phyloP scores from a whole-genome alignment of 2,888 invertebrate genomes.

The Ferdinandea cuprea region DNA sequence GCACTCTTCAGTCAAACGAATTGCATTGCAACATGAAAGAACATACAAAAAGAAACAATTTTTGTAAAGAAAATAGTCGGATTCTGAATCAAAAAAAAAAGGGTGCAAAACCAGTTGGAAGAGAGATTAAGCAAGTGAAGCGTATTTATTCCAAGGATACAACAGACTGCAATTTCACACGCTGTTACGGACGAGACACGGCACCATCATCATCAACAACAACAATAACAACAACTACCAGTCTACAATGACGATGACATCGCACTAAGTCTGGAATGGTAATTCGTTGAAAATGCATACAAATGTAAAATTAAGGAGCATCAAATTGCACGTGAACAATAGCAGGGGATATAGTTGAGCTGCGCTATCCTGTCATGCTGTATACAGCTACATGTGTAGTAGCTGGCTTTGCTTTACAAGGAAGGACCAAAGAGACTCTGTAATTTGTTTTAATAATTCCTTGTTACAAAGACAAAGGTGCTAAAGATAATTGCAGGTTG shows the following conservation, averaged over 20 bases:
- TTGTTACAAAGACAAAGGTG: slow-evolving; percentile 31
- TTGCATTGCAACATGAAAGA: no score
- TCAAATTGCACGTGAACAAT: slow-evolving; percentile 58
- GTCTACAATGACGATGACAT: slow-evolving; percentile 1
- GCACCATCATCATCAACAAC: neutral
- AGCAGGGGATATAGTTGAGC: neutral
- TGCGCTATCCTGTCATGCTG: neutral
- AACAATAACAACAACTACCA: neutral
- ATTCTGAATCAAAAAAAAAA: slow-evolving; percentile 18
- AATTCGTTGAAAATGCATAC: slow-evolving; percentile 53
- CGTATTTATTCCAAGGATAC: slow-evolving; percentile 42
- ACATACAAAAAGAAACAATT: neutral
- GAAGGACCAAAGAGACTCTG: slow-evolving; percentile 36
- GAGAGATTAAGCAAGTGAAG: slow-evolving; percentile 12
- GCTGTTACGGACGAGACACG: slow-evolving; percentile 45
- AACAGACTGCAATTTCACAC: slow-evolving; percentile 47
- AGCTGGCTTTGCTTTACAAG: neutral
- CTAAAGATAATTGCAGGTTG: slow-evolving; percentile 51
- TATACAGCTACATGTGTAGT: no score
- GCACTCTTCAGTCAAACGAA: slow-evolving; percentile 5
- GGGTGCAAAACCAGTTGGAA: slow-evolving; percentile 12
- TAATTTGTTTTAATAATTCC: slow-evolving; percentile 56
- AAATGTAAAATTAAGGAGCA: slow-evolving; percentile 56
- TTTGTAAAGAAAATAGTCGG: neutral
- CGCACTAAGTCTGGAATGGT: slow-evolving; percentile 8